Percentiles rank a stretch among this genome's conserved stretches.
Conservation (phyloP, 1,140 invertebrate genomes). For the Luehdorfia chinensis region DNA sequence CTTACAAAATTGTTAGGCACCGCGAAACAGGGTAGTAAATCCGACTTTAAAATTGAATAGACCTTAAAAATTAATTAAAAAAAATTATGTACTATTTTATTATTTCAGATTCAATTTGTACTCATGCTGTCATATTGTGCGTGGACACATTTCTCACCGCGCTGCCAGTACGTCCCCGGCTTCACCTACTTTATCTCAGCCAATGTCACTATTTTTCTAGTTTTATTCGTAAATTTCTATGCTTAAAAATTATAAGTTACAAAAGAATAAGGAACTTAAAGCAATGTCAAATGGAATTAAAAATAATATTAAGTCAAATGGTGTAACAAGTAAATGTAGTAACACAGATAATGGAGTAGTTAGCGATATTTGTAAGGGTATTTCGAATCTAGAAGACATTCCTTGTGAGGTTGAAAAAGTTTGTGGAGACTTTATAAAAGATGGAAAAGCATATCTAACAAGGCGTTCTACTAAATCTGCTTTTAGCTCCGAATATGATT, state of each 20-base stretch:
- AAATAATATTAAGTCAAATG: constrained; percentile 32
- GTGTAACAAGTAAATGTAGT: constrained; percentile 26
- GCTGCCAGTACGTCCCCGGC: constrained; percentile 86
- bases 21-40: too few relatives aligned
- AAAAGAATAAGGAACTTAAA: constrained; percentile 41
- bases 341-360: constrained; percentile 34
- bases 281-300: constrained; percentile 77
- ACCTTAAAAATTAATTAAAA: too few relatives aligned
- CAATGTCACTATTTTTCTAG: constrained; percentile 86
- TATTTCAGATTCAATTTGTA: constrained; percentile 86
- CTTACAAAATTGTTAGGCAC: too few relatives aligned
- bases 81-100: too few relatives aligned
- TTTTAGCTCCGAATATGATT: constrained; percentile 45
- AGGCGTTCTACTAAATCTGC: constrained; percentile 48
- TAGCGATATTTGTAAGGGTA: constrained; percentile 30
- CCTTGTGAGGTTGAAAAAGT: constrained; percentile 48
- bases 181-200: constrained; percentile 81
- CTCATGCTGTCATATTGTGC: constrained; percentile 84
- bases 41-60: too few relatives aligned
- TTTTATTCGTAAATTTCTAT: constrained; percentile 93
- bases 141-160: constrained; percentile 82
- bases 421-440: constrained; percentile 51
- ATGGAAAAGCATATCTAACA: constrained; percentile 49
- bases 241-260: constrained; percentile 84
- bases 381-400: constrained; percentile 34